Evolutionary conservation across 2,888 invertebrate species (phyloP).

Genomic region (Sinodicranocentrus sp.): DNA sequence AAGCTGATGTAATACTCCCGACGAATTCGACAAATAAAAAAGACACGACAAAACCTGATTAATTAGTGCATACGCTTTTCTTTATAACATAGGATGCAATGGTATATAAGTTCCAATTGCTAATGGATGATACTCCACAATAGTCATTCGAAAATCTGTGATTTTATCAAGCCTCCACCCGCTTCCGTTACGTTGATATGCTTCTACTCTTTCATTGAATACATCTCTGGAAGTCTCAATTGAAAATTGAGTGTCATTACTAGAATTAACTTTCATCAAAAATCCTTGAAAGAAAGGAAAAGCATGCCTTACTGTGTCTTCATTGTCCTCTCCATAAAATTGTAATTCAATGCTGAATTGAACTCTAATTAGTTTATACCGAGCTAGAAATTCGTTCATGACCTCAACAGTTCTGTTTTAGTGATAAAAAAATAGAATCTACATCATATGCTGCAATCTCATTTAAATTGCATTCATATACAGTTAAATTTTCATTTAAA

Average conservation of each 20-base stretch:
- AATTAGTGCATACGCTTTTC: constrained; percentile 8
- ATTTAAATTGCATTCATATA: constrained; percentile 19
- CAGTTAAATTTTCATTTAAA: constrained; percentile 20
- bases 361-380: constrained; percentile 5
- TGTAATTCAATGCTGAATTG: constrained; percentile 25
- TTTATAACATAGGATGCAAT: not conserved
- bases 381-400: not conserved
- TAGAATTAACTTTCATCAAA: constrained; percentile 31
- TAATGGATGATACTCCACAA: constrained; percentile 24
- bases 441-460: constrained; percentile 21
- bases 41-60: too few relatives aligned
- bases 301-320: not conserved
- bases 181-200: constrained; percentile 2
- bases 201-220: constrained; percentile 27
- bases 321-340: constrained; percentile 11
- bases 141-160: not conserved
- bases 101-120: constrained; percentile 6
- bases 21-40: too few relatives aligned
- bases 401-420: constrained; percentile 6
- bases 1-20: too few relatives aligned
- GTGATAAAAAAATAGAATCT: not conserved
- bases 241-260: constrained; percentile 21
- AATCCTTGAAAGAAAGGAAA: constrained; percentile 42
- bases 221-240: constrained; percentile 5
- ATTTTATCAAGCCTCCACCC: constrained; percentile 42